phyloP scores from a whole-genome alignment of 2,888 invertebrate genomes.

The Lamellibrachia satsuma region DNA sequence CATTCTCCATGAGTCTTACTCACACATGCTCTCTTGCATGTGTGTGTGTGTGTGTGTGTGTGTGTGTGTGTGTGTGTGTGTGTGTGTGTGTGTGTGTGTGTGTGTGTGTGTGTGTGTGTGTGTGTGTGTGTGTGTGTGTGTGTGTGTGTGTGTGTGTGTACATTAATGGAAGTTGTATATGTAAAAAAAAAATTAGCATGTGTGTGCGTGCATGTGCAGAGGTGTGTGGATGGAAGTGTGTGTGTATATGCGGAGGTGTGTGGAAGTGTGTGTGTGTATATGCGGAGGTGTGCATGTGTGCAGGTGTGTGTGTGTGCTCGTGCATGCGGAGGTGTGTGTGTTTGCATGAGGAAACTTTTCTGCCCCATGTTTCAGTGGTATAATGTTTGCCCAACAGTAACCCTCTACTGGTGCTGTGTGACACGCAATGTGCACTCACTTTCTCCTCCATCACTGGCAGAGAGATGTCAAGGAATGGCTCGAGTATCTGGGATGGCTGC shows the following conservation, averaged over 20 bases:
- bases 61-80: no score
- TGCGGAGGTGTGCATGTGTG: no score
- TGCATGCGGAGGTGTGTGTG: neutral
- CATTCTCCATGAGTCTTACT: no score
- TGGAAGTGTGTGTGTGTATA: neutral
- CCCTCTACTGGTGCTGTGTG: neutral
- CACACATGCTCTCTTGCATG: no score
- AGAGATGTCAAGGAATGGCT: slow-evolving; percentile 94
- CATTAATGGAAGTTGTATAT: neutral
- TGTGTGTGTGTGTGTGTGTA: neutral
- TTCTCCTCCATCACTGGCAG: slow-evolving; percentile 77
- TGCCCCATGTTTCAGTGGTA: no score
- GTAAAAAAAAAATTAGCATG: neutral
- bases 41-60: no score
- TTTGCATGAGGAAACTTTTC: no score
- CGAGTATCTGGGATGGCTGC: slow-evolving; percentile 85
- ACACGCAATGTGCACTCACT: slow-evolving; percentile 37
- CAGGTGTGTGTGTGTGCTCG: neutral
- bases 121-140: no score
- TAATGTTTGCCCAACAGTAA: no score
- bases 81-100: no score
- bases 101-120: no score
- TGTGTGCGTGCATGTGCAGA: no score
- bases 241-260: neutral
- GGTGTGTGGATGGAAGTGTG: neutral